A percentile compares a stretch with the other conserved stretches of the same genome.
Conservation (phyloP, 2,797 vertebrate genomes). For the Loriculus beryllinus region DNA sequence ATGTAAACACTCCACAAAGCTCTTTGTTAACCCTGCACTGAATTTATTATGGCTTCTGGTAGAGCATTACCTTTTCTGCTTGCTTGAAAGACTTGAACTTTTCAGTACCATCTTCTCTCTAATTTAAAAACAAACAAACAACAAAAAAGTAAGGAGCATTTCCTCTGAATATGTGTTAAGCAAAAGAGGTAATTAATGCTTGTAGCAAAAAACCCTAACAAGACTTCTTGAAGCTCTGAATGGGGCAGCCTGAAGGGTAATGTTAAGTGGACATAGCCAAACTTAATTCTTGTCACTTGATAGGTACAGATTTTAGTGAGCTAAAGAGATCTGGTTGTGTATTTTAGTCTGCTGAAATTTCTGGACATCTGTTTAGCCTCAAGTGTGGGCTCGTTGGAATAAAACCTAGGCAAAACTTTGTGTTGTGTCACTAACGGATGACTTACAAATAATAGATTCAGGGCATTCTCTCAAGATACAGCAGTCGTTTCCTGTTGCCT, state of each 20-base stretch:
- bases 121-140: background rate
- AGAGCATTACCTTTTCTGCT: background rate
- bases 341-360: background rate
- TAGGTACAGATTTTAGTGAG: background rate
- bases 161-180: background rate
- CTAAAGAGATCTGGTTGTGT: background rate
- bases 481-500: constrained; percentile 50
- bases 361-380: background rate
- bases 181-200: background rate
- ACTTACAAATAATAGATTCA: constrained; percentile 37
- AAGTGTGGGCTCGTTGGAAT: background rate
- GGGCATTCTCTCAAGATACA: constrained; percentile 10
- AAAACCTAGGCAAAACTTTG: background rate
- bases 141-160: background rate
- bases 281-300: background rate
- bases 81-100: background rate
- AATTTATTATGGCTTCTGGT: background rate
- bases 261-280: background rate
- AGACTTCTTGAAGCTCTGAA: background rate
- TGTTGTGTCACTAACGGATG: background rate
- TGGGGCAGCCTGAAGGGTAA: background rate
- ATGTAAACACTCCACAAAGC: background rate
- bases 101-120: background rate
- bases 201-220: background rate
- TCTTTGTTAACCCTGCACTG: background rate